Conservation (phyloP, 2,797 vertebrate species). For the Bucorvus abyssinicus region DNA sequence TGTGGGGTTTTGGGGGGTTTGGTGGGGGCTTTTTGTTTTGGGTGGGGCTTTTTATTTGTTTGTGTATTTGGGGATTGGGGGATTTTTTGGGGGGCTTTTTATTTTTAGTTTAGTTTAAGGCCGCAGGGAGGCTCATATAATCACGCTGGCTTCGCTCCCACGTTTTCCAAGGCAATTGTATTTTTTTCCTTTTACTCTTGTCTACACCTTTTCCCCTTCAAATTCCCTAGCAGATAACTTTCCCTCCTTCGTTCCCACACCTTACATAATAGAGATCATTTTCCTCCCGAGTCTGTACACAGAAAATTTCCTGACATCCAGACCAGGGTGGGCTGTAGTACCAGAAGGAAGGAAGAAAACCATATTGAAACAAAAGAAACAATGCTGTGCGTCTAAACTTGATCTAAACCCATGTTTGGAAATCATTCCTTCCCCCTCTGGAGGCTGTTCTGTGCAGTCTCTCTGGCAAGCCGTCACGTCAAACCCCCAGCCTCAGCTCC, state of each 20-base stretch:
- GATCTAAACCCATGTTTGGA: background rate
- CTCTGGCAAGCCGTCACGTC: background rate
- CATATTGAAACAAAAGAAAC: background rate
- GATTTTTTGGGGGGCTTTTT: background rate
- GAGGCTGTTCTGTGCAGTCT: background rate
- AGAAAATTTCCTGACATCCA: background rate
- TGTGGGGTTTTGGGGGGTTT: background rate
- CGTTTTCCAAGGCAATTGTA: background rate
- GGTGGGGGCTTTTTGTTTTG: too few species aligned
- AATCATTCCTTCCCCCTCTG: background rate
- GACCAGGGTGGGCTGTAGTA: rapidly evolving
- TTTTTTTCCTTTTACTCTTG: background rate
- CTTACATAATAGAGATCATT: background rate
- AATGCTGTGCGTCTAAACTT: background rate
- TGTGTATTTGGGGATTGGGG: background rate
- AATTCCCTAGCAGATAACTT: background rate
- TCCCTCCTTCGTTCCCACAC: background rate
- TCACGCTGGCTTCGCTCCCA: background rate
- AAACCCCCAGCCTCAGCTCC: background rate
- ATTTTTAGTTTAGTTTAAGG: background rate
- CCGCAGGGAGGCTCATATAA: background rate
- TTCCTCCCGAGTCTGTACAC: rapidly evolving
- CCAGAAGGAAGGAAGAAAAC: background rate
- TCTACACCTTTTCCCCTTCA: background rate
- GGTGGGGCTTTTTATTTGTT: too few species aligned